These are phyloP conservation scores for Nephrotoma flavescens DNA, from an alignment of 2,888 invertebrate genomes.

Conservation along the genomic window DNA sequence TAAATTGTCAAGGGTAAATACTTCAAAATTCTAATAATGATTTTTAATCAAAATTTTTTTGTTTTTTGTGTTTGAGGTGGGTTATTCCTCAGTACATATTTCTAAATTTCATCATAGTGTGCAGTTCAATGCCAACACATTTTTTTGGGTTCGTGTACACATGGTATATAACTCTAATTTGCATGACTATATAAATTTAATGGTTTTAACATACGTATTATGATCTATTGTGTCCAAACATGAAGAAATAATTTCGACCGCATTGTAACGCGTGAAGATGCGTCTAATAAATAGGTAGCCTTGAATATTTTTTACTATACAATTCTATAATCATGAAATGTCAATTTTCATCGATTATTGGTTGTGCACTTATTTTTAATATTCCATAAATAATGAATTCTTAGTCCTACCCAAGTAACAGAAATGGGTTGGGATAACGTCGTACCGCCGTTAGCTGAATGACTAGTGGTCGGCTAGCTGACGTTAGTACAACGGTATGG, in stretches of 20 bases:
- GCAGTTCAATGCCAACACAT: background rate
- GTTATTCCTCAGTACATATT: background rate
- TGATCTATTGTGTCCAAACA: background rate
- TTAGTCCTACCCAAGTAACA: too few relatives aligned
- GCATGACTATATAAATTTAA: background rate
- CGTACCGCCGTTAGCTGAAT: too few relatives aligned
- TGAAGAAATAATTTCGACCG: background rate
- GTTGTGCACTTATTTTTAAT: too few relatives aligned
- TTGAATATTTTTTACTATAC: background rate
- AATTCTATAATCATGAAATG: too few relatives aligned
- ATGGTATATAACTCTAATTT: background rate
- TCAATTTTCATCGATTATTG: too few relatives aligned
- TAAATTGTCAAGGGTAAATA: background rate
- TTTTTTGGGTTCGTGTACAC: background rate
- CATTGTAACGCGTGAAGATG: background rate
- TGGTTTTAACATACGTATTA: background rate
- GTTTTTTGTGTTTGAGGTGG: too few relatives aligned
- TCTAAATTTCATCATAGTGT: background rate
- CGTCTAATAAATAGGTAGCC: background rate
- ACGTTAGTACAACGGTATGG: too few relatives aligned
- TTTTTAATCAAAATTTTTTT: background rate
- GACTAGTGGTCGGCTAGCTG: too few relatives aligned
- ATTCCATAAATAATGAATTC: too few relatives aligned
- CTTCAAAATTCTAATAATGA: background rate
- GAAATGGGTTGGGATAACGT: too few relatives aligned